Conservation (phyloP, 2,113 vertebrate genomes). For the Grammomys dolichurus region DNA sequence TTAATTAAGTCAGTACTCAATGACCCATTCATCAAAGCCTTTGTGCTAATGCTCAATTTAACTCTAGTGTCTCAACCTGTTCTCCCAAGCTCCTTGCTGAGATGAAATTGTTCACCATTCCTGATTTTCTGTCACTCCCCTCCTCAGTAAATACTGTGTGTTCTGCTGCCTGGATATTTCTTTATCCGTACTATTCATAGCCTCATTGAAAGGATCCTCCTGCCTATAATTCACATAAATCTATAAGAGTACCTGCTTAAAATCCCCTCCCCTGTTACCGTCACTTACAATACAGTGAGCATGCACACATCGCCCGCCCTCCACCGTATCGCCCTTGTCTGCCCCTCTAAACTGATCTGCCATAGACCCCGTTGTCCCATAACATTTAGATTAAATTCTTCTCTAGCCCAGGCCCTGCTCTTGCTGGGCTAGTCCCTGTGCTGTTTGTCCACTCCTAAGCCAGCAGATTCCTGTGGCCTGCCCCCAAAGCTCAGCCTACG, state of each 20-base stretch:
- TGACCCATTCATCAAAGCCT: constrained; percentile 67
- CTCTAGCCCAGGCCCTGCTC: background rate
- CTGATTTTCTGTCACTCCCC: background rate
- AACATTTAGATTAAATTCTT: background rate
- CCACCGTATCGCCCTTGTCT: background rate
- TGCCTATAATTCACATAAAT: background rate
- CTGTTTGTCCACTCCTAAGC: background rate
- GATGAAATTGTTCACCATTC: constrained; percentile 21
- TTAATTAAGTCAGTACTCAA: constrained; percentile 53
- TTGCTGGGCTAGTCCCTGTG: background rate
- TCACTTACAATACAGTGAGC: background rate
- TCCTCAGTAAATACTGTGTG: background rate
- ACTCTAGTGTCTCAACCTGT: constrained; percentile 45
- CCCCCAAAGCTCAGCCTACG: background rate
- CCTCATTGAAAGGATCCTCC: background rate
- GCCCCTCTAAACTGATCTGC: background rate
- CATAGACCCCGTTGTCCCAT: background rate
- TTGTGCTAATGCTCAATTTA: constrained; percentile 50
- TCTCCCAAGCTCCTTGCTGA: constrained; percentile 32
- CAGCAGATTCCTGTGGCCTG: background rate
- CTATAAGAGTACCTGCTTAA: background rate
- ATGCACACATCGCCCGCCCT: background rate
- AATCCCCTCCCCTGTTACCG: background rate
- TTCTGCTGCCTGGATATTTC: constrained; percentile 20
- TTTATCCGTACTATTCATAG: constrained; percentile 34